These are phyloP conservation scores for Halocynthia aurantium DNA, from an alignment of 23 tunicate genomes.

Conservation along the genomic window DNA sequence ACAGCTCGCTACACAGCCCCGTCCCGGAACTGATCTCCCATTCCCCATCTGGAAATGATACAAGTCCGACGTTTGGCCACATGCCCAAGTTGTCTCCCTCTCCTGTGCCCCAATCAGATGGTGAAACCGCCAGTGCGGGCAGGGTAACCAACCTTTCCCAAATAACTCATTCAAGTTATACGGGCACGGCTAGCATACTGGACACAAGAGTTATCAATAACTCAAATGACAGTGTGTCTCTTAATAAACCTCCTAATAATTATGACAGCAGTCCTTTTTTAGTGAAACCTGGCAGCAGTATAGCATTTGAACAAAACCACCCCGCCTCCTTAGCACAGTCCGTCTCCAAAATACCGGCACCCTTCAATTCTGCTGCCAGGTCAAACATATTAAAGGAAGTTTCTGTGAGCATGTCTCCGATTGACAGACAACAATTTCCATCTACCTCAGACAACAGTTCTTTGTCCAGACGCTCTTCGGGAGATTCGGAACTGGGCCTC, in stretches of 20 bases:
- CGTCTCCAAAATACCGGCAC: too few species aligned
- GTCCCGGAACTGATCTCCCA: neutral
- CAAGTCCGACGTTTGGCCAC: neutral
- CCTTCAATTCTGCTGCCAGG: too few species aligned
- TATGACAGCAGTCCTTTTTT: conserved; percentile 55
- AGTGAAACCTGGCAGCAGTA: conserved; percentile 81
- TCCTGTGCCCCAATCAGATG: neutral
- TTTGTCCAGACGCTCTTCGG: too few species aligned
- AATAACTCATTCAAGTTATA: neutral
- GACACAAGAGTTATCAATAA: too few species aligned
- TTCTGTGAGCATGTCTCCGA: too few species aligned
- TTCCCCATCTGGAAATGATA: neutral
- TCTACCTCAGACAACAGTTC: too few species aligned
- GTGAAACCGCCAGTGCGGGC: neutral
- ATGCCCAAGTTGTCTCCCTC: conserved; percentile 9
- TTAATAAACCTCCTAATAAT: neutral
- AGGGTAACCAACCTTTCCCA: neutral
- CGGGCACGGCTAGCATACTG: neutral
- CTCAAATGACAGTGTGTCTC: neutral
- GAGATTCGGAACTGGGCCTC: too few species aligned
- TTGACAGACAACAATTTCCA: too few species aligned
- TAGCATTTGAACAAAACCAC: too few species aligned
- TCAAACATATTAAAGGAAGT: too few species aligned
- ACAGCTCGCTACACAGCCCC: conserved; percentile 9
- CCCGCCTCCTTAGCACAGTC: too few species aligned